Conservation (phyloP, 2,888 invertebrate genomes). For the Schrankia costaestrigalis region DNA sequence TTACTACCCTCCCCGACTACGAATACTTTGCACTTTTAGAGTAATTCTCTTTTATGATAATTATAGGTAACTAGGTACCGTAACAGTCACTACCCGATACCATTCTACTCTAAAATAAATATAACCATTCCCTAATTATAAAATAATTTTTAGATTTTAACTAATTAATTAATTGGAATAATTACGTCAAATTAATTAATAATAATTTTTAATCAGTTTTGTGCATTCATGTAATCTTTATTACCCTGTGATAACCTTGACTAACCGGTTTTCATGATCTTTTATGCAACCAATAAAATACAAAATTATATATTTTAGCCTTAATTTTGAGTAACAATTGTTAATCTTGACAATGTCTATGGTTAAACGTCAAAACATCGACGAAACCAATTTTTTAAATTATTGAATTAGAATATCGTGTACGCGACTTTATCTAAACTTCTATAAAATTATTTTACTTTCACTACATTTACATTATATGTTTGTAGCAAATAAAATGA, state of each 20-base stretch:
- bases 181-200: conserved; percentile 19
- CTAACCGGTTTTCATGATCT: conserved; percentile 42
- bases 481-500: conserved; percentile 61
- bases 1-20: conserved; percentile 34
- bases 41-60: conserved; percentile 14
- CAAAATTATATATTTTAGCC: conserved; percentile 7
- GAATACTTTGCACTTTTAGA: conserved; percentile 44
- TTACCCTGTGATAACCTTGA: conserved; percentile 69
- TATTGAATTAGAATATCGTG: neutral
- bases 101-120: conserved; percentile 24
- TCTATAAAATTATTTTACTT: conserved; percentile 33
- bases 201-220: conserved; percentile 33
- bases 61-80: conserved; percentile 17
- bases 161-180: conserved; percentile 17
- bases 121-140: conserved; percentile 17
- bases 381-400: neutral
- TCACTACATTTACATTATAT: conserved; percentile 38
- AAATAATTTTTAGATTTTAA: conserved; percentile 17
- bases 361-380: too few relatives aligned
- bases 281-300: conserved; percentile 22
- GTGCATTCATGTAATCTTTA: conserved; percentile 41
- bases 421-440: conserved; percentile 16
- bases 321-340: too few relatives aligned
- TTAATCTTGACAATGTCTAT: too few relatives aligned
- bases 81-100: conserved; percentile 21